phyloP scores from a whole-genome alignment of 2,113 vertebrate species.

The Genyomyrus donnyi region DNA sequence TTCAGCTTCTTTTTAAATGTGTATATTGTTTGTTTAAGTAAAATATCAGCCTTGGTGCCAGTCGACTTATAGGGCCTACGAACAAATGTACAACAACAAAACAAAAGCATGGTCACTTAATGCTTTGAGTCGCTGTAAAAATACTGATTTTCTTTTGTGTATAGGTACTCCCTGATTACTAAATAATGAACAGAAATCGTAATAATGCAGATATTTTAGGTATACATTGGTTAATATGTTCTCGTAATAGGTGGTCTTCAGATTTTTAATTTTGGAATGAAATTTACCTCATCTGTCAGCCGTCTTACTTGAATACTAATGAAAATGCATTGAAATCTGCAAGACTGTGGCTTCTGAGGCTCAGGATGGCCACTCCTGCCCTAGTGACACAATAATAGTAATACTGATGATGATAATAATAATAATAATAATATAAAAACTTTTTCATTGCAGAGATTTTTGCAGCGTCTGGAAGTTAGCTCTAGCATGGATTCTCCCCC shows the following conservation, averaged over 20 bases:
- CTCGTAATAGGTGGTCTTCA: neutral
- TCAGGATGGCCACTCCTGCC: neutral
- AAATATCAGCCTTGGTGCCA: neutral
- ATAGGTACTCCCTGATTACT: neutral
- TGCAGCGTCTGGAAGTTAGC: neutral
- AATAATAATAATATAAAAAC: neutral
- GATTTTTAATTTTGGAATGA: neutral
- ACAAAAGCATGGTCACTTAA: neutral
- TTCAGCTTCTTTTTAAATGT: neutral
- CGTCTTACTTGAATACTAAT: neutral
- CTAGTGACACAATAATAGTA: neutral
- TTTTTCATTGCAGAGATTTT: neutral
- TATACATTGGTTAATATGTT: neutral
- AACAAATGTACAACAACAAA: neutral
- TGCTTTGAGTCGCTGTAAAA: neutral
- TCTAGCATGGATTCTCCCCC: conserved; percentile 33
- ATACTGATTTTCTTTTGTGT: neutral
- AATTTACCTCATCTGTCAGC: neutral
- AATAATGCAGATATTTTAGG: neutral
- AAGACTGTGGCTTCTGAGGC: neutral
- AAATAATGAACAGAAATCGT: neutral
- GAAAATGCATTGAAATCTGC: neutral
- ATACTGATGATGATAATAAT: no score
- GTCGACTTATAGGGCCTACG: neutral
- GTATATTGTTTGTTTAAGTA: neutral